Base-by-base conservation (phyloP, 1,140 invertebrate species). In the Cydia fagiglandana region DNA sequence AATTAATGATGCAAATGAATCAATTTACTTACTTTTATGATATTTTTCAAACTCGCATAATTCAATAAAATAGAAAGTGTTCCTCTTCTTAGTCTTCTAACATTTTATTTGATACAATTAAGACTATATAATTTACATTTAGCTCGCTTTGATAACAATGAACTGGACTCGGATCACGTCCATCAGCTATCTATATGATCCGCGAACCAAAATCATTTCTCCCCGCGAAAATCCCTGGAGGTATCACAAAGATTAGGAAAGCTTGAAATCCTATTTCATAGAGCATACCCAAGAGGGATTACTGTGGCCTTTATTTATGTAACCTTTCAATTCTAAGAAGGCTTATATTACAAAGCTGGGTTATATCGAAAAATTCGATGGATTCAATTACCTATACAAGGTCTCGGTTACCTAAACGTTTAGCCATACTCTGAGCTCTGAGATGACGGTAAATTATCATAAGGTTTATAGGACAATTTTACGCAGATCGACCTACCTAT, bases 231-330 rank as follows among this genome's bases (percentile, higher is more conserved):
- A 61, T 61, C 56, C 56, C 56, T 61, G 20, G 20, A 61, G 56
- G 20, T 61, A 61, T 61, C 17, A 24, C 56, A 61, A 61, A 61
- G 56, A 24, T 38, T 66, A 34, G 64, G 24, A 38, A 66, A 66
- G 64, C 64, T 66, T 30, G 64, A 66, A 66, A 66, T 66, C 64
- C 28, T 66, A 66, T 66, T 66, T 38, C 64, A n/a, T 66, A 66
- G 15, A 66, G 28, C 64, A 66, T 66, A 20, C 64, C 64, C 64
- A 38, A n/a, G 64, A 66, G 64, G 12, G 64, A 66, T 66, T 66
- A 24, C 30, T 34, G 28, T 10, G 64, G 56, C 56, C 56, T 61
- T 53, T 53, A 64, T 24, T 64, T 64, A 24, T 12, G 64, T 38
- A 34, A 30, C 28, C 64, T 12, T 64, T 34, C 5, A 13, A 66